These are phyloP conservation scores for Cyclophora albipunctata DNA, from an alignment of 2,888 invertebrate genomes.

Conservation along the genomic window DNA sequence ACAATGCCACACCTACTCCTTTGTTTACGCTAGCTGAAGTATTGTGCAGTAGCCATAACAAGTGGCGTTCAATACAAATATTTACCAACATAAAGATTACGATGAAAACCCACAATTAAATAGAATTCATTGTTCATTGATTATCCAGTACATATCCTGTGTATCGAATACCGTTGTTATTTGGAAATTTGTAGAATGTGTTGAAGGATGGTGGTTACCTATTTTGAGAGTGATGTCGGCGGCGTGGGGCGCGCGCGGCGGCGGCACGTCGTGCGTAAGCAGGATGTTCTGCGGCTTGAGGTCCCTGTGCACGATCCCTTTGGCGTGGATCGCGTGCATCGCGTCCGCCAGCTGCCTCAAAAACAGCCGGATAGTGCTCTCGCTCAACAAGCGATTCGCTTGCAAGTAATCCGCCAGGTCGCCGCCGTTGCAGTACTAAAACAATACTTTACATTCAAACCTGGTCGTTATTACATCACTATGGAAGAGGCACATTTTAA, in stretches of 20 bases:
- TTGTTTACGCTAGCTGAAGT: too few species aligned
- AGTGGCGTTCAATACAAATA: too few species aligned
- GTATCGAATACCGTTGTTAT: too few species aligned
- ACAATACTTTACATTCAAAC: slow-evolving; percentile 18
- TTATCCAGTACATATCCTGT: too few species aligned
- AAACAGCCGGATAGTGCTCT: slow-evolving; percentile 97
- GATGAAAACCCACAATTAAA: too few species aligned
- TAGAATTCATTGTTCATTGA: too few species aligned
- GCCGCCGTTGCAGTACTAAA: slow-evolving; percentile 98
- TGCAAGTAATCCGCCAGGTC: slow-evolving; percentile 98
- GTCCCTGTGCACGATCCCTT: slow-evolving; percentile 99
- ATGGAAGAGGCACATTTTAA: too few species aligned
- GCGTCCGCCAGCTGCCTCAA: slow-evolving; percentile 97
- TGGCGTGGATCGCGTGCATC: slow-evolving; percentile 96
- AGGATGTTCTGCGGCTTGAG: slow-evolving; percentile 99
- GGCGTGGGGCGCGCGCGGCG: slow-evolving; percentile 79
- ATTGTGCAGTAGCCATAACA: too few species aligned
- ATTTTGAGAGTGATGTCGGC: slow-evolving; percentile 95
- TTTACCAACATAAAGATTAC: too few species aligned
- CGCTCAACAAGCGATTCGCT: slow-evolving; percentile 95
- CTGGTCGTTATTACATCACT: background rate
- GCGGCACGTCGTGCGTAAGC: slow-evolving; percentile 85
- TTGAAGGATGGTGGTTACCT: slow-evolving; percentile 78
- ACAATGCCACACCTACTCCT: too few species aligned
- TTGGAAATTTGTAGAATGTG: too few species aligned